phyloP scores from a whole-genome alignment of 2,797 vertebrate genomes.

The Brachyalestes nurse region DNA sequence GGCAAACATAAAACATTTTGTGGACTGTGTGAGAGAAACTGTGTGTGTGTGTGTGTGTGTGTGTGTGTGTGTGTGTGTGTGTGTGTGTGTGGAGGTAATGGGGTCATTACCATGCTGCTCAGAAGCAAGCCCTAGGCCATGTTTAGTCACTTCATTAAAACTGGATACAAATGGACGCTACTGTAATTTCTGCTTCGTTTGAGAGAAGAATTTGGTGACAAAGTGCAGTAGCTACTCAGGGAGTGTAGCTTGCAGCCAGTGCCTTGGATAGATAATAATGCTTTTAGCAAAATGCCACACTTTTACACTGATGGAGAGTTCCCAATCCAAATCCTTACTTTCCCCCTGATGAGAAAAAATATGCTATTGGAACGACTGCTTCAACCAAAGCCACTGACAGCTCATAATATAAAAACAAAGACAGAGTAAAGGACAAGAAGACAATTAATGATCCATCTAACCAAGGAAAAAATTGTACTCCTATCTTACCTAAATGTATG shows the following conservation, averaged over 20 bases:
- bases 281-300: not conserved
- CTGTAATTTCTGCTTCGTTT: conserved; percentile 71
- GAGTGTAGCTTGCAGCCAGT: conserved; percentile 34
- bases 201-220: conserved; percentile 43
- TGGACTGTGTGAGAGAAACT: conserved; percentile 37
- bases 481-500: too few species aligned
- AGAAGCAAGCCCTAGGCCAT: conserved; percentile 68
- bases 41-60: conserved; percentile 19
- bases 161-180: conserved; percentile 68
- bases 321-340: not conserved
- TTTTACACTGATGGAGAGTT: not conserved
- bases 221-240: conserved; percentile 24
- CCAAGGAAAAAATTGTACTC: too few species aligned
- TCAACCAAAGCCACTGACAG: not conserved
- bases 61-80: conserved; percentile 34
- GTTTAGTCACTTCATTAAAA: conserved; percentile 78
- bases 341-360: not conserved
- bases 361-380: not conserved
- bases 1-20: conserved; percentile 58
- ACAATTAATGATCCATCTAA: too few species aligned
- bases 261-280: not conserved
- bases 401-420: not conserved
- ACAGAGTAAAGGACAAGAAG: too few species aligned
- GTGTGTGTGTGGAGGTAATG: conserved; percentile 60
- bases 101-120: conserved; percentile 69